Conservation (phyloP, 2,888 invertebrate species). For the Caenorhabditis doughertyi region DNA sequence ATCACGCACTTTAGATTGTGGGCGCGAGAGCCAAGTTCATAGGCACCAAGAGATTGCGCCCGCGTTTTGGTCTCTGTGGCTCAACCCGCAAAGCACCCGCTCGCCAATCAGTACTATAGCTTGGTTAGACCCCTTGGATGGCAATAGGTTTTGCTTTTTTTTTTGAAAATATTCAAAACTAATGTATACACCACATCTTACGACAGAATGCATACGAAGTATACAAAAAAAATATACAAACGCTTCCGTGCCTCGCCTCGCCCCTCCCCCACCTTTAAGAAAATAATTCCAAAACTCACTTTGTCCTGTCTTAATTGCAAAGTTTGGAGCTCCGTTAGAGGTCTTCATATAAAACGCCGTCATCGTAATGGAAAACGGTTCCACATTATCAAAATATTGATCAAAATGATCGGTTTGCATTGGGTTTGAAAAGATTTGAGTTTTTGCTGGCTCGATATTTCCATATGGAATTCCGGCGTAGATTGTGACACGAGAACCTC, state of each 20-base stretch:
- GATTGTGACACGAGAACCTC: neutral
- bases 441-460: neutral
- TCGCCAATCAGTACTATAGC: too few species aligned
- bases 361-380: conserved; percentile 4
- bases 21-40: too few species aligned
- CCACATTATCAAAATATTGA: neutral
- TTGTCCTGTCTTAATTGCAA: neutral
- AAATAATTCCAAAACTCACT: neutral
- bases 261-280: too few species aligned
- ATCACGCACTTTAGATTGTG: too few species aligned
- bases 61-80: too few species aligned
- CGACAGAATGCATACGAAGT: too few species aligned
- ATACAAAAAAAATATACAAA: too few species aligned
- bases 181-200: too few species aligned
- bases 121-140: too few species aligned
- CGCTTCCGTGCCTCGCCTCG: too few species aligned
- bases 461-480: conserved; percentile 26
- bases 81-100: too few species aligned
- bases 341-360: conserved; percentile 16
- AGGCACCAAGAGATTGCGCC: too few species aligned
- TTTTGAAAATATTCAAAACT: neutral
- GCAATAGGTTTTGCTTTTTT: neutral
- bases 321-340: conserved; percentile 3
- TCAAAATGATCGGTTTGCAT: neutral
- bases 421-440: conserved; percentile 39